These are phyloP conservation scores for Myrmecobius fasciatus DNA, from an alignment of 2,113 vertebrate genomes.

Conservation along the genomic window DNA sequence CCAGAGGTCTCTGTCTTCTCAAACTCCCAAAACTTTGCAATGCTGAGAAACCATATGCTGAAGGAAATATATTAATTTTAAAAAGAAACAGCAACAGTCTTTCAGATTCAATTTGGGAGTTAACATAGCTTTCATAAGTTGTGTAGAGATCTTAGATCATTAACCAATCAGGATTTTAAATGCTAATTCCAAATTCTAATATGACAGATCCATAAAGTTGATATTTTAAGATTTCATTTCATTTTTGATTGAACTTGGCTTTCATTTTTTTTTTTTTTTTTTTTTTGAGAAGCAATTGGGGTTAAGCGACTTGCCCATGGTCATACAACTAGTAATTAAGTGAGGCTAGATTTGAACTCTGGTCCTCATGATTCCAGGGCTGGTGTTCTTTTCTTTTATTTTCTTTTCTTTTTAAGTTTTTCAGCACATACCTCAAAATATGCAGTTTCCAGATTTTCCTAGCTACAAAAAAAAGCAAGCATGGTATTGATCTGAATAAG, in stretches of 20 bases:
- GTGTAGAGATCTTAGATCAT: slow-evolving; percentile 69
- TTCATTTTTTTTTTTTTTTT: no score
- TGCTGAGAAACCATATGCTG: slow-evolving; percentile 65
- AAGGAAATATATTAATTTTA: slow-evolving; percentile 69
- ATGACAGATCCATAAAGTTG: slow-evolving; percentile 72
- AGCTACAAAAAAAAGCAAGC: slow-evolving; percentile 50
- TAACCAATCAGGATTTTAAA: slow-evolving; percentile 65
- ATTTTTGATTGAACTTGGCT: slow-evolving; percentile 55
- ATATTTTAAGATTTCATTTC: slow-evolving; percentile 72
- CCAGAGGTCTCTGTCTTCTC: slow-evolving; percentile 41
- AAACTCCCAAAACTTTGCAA: slow-evolving; percentile 59
- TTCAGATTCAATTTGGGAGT: slow-evolving; percentile 71
- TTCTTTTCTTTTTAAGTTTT: slow-evolving; percentile 67
- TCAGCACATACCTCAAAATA: slow-evolving; percentile 50
- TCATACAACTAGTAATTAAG: no score
- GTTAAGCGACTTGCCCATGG: no score
- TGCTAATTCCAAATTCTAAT: slow-evolving; percentile 56
- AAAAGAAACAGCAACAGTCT: slow-evolving; percentile 52
- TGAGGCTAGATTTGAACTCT: no score
- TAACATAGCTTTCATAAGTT: slow-evolving; percentile 70
- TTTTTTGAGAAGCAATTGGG: no score
- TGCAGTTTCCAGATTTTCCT: slow-evolving; percentile 65
- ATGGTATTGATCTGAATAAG: slow-evolving; percentile 59
- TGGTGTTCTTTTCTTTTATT: no score
- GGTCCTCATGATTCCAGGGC: no score